Evolutionary conservation across 2,888 invertebrate genomes (phyloP).

Genomic region (Hipparchia semele): DNA sequence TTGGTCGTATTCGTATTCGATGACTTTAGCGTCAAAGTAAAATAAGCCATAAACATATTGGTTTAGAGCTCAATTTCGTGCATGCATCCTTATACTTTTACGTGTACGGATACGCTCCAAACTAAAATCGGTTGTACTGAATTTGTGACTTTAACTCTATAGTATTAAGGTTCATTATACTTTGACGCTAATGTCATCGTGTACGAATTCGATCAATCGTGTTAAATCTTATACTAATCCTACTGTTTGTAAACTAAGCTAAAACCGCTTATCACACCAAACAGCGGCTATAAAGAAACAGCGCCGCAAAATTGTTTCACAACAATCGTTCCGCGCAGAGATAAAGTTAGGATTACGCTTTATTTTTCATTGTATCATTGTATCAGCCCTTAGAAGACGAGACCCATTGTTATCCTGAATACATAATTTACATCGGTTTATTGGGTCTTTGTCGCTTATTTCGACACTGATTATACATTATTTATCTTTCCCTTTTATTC

Average conservation of each 20-base stretch:
- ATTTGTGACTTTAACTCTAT: no score
- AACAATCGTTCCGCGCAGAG: constrained; percentile 21
- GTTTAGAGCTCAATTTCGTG: no score
- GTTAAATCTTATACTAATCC: no score
- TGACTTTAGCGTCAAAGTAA: no score
- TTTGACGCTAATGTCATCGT: no score
- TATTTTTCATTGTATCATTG: constrained; percentile 20
- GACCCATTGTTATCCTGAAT: constrained; percentile 17
- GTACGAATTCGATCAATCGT: no score
- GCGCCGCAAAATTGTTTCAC: constrained; percentile 21
- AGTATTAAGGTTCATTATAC: no score
- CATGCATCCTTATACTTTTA: no score
- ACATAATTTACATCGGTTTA: constrained; percentile 3
- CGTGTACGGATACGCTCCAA: no score
- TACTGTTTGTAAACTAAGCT: background rate
- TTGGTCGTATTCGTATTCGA: no score
- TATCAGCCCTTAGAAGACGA: constrained; percentile 18
- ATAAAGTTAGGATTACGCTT: constrained; percentile 22
- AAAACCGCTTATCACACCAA: constrained; percentile 27
- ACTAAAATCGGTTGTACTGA: no score
- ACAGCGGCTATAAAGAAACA: constrained; percentile 21
- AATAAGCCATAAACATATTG: no score
- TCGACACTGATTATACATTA: background rate
- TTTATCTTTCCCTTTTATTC: background rate
- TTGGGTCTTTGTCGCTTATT: constrained; percentile 16